Evolutionary conservation across 2,113 vertebrate species (phyloP).

Genomic region (Prietella phreatophila): DNA sequence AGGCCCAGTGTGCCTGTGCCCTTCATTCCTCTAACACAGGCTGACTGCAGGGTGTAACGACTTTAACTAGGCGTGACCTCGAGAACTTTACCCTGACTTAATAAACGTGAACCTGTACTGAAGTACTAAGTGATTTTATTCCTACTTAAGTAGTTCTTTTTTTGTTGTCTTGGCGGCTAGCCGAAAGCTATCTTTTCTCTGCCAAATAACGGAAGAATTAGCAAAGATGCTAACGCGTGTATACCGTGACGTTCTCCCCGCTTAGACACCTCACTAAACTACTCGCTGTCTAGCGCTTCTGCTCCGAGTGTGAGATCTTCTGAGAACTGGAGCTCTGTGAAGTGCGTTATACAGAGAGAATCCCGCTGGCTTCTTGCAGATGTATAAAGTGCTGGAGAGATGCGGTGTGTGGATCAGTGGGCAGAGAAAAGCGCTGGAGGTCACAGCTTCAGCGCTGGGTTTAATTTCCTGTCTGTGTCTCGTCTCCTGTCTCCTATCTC

Average conservation of each 20-base stretch:
- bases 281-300: not conserved
- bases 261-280: not conserved
- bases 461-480: not conserved
- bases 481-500: too few species aligned
- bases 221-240: conserved; percentile 9
- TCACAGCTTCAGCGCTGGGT: conserved; percentile 46
- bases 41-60: not conserved
- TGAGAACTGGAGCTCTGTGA: not conserved
- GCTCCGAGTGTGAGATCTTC: not conserved
- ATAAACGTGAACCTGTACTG: not conserved
- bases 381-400: conserved; percentile 65
- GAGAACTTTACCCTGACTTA: too few species aligned
- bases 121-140: not conserved
- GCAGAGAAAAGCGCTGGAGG: conserved; percentile 65
- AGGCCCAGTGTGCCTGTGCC: conserved; percentile 42
- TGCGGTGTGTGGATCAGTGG: conserved; percentile 61
- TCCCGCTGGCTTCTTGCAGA: conserved; percentile 57
- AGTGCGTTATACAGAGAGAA: conserved; percentile 11
- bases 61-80: not conserved
- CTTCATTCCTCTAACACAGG: conserved; percentile 39
- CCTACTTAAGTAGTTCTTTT: too few species aligned
- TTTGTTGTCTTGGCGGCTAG: not conserved
- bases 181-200: not conserved
- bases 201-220: not conserved
- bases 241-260: not conserved